Percentiles rank a stretch among this genome's conserved stretches.
Conservation (phyloP, 2,113 vertebrate species). For the Callocephalon fimbriatum region DNA sequence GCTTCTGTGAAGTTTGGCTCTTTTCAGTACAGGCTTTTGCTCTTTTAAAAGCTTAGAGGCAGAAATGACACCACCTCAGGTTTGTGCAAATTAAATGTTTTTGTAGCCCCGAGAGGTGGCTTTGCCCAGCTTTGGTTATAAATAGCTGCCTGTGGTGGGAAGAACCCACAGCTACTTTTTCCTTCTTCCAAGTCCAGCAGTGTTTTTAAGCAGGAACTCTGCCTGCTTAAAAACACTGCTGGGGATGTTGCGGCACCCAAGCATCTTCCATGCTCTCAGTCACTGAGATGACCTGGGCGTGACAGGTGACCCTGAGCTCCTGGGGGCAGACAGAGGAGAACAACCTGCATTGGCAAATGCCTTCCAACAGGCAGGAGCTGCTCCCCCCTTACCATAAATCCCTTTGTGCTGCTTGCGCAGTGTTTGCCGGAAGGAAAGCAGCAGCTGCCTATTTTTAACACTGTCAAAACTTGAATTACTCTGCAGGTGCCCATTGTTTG, state of each 20-base stretch:
- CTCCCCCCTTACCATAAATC: background rate
- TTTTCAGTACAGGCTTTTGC: too few relatives aligned
- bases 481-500: background rate
- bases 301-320: background rate
- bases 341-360: background rate
- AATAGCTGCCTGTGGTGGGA: background rate
- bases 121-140: background rate
- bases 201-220: background rate
- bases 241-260: background rate
- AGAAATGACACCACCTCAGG: background rate
- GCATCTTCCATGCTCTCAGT: background rate
- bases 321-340: background rate
- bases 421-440: background rate
- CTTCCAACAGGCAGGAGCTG: background rate
- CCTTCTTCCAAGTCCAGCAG: background rate
- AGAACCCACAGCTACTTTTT: background rate
- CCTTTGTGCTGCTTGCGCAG: background rate
- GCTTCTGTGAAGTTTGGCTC: fast-evolving
- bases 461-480: background rate
- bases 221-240: background rate
- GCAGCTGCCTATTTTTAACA: background rate
- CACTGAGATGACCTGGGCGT: background rate
- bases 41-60: background rate
- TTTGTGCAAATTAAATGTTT: background rate
- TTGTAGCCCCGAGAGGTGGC: background rate